Evolutionary conservation across 1,140 invertebrate genomes (phyloP).

Genomic region (Hestina assimilis): DNA sequence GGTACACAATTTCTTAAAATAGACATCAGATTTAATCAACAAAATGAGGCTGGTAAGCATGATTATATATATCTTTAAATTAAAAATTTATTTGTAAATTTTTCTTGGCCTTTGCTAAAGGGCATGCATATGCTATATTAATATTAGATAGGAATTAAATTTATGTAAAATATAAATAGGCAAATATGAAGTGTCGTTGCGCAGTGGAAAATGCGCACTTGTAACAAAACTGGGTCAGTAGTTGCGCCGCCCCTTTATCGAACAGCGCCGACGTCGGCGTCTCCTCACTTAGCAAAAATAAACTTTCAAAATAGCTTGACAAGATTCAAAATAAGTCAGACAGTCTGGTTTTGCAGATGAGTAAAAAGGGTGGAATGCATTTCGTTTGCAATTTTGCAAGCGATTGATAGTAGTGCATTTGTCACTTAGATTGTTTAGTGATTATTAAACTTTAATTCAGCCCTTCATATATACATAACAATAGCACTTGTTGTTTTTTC

Average conservation of each 20-base stretch:
- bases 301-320: constrained; percentile 47
- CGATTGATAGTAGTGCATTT: constrained; percentile 14
- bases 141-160: constrained; percentile 38
- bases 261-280: constrained; percentile 45
- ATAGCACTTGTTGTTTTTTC: background rate
- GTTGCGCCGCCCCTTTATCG: constrained; percentile 75
- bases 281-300: constrained; percentile 48
- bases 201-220: constrained; percentile 73
- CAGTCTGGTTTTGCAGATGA: constrained; percentile 32
- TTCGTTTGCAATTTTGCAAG: constrained; percentile 28
- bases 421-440: background rate
- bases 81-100: constrained; percentile 5
- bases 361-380: constrained; percentile 57
- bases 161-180: constrained; percentile 63
- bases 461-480: background rate
- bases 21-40: constrained; percentile 46
- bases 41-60: constrained; percentile 71
- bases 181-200: constrained; percentile 64
- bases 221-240: constrained; percentile 74
- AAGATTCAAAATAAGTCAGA: constrained; percentile 47
- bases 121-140: constrained; percentile 2
- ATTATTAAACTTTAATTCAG: background rate
- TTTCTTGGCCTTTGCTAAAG: background rate
- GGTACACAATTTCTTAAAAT: constrained; percentile 42
- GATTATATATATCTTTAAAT: constrained; percentile 6